Conservation (phyloP, 1,140 invertebrate genomes). For the Sminthurinus signatus region DNA sequence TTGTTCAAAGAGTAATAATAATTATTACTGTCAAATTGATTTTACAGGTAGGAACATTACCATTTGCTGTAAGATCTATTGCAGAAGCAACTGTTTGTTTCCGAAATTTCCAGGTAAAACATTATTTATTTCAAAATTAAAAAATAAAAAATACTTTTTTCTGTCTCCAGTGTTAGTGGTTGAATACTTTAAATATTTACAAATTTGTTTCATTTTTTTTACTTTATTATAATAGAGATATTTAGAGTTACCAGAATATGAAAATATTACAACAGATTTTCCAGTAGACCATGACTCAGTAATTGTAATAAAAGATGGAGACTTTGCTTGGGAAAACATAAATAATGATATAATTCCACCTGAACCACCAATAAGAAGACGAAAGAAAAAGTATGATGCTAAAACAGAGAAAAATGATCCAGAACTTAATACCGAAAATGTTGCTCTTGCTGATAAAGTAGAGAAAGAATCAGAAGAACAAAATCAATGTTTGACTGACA, state of each 20-base stretch:
- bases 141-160: no score
- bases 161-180: no score
- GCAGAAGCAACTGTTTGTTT: conserved; percentile 40
- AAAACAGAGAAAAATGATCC: not conserved
- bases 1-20: no score
- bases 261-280: conserved; percentile 22
- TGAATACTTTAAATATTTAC: no score
- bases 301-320: conserved; percentile 34
- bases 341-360: not conserved
- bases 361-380: not conserved
- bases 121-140: no score
- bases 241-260: conserved; percentile 34
- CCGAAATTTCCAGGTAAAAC: conserved; percentile 40
- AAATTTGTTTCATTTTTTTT: no score
- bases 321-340: conserved; percentile 36
- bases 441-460: not conserved
- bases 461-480: not conserved
- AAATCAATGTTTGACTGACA: conserved; percentile 13
- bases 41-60: conserved; percentile 41
- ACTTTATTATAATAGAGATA: no score
- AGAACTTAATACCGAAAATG: not conserved
- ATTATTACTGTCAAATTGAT: no score
- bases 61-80: conserved; percentile 40
- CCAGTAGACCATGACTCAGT: conserved; percentile 30
- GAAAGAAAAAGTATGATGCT: not conserved